Evolutionary conservation across 2,797 vertebrate genomes (phyloP), one percentile per base, ranked within the genome.

Genomic region (Myotis planiceps): DNA sequence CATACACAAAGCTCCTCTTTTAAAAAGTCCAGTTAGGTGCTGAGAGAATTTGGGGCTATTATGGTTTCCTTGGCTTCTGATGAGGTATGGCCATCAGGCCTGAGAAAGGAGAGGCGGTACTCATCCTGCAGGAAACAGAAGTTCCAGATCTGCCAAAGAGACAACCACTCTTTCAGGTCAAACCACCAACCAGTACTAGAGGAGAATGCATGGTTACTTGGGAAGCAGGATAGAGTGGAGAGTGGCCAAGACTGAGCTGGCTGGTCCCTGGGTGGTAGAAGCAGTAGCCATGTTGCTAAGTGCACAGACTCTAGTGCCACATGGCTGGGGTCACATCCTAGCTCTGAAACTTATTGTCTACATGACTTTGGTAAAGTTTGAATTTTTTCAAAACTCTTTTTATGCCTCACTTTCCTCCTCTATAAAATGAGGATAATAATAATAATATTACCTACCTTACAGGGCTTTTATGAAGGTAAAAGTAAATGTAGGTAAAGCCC

Each of bases 381-480:
- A 9, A 7, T 75, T 8, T 37, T 37, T 25, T 1, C 12, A 39
- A 47, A 72, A 63, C 10, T 69, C 3, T 69, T 85, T 63, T 81
- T 76, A 72, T 76, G n/a, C 12, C 7, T 96, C 66, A 55, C 8
- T 72, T 87, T 96, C 15, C 9, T 91, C 34, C 19, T 92, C 15
- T 68, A 19, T 39, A 81, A 87, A 82, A 89, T 51, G 65, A 90
- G 34, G 32, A 47, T 69, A 86, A 88, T 42, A 83, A 87, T 74
- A 83, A 87, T 74, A 83, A 58, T 58, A 27, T 80, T 69, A 60
- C 8, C 49, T 68, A 47, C 68, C 10, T 92, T n/a, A 12, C 14
- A 87, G 39, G 10, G 60, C 23, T 88, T 92, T 82, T 55, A n/a
- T 37, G 53, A 16, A 95, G 63, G 71, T 94, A 86, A 75, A 92